These are phyloP conservation scores for Heliconius cydno DNA, from an alignment of 2,888 invertebrate species.

Conservation along the genomic window DNA sequence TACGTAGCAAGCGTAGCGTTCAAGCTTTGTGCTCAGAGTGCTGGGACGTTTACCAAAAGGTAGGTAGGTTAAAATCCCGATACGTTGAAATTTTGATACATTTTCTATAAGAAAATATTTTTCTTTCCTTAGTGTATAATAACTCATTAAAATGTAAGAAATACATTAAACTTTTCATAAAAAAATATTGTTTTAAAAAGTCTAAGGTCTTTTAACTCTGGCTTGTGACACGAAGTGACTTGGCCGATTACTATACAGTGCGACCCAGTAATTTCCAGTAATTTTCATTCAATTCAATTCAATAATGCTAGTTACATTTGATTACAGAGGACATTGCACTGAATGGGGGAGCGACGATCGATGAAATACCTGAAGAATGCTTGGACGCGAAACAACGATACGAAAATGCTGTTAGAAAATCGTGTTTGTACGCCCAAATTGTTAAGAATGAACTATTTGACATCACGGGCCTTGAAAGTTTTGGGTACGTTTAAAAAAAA, in stretches of 20 bases:
- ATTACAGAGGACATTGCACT: conserved; percentile 64
- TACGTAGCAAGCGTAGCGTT: too few relatives aligned
- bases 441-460: conserved; percentile 85
- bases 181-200: too few relatives aligned
- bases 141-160: too few relatives aligned
- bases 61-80: too few relatives aligned
- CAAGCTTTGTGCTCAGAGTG: too few relatives aligned
- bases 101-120: too few relatives aligned
- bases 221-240: not conserved
- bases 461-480: conserved; percentile 87
- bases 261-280: conserved; percentile 4
- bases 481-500: conserved; percentile 82
- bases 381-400: conserved; percentile 91
- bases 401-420: conserved; percentile 88
- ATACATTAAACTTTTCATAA: too few relatives aligned
- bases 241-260: not conserved
- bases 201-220: not conserved
- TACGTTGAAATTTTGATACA: too few relatives aligned
- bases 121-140: too few relatives aligned
- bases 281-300: conserved; percentile 39
- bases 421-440: conserved; percentile 87
- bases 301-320: not conserved
- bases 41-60: too few relatives aligned
- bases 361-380: conserved; percentile 87
- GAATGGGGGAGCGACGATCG: conserved; percentile 83